Percentiles rank a stretch among this genome's conserved stretches.
These are phyloP conservation scores for Ectropis crepuscularia DNA, from an alignment of 2,888 invertebrate genomes.

Conservation along the genomic window DNA sequence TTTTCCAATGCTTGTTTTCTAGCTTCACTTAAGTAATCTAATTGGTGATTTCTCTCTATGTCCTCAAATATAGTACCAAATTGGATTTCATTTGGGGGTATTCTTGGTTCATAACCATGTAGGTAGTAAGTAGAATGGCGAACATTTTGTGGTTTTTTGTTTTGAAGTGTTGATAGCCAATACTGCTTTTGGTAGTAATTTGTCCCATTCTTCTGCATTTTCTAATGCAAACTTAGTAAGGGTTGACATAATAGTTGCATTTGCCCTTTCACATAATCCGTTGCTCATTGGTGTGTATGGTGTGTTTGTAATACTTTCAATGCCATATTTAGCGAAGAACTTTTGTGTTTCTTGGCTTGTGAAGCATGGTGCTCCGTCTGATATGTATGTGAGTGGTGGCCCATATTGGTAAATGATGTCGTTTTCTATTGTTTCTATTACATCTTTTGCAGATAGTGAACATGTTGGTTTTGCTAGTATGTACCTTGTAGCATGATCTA, in stretches of 20 bases:
- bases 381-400: conserved; percentile 26
- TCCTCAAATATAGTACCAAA: neutral
- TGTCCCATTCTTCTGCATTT: conserved; percentile 9
- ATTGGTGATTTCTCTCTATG: neutral
- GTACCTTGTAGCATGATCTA: conserved; percentile 32
- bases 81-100: conserved; percentile 8
- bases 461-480: conserved; percentile 26
- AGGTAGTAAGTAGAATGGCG: conserved; percentile 17
- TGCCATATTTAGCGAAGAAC: conserved; percentile 13
- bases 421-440: conserved; percentile 26
- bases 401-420: conserved; percentile 26
- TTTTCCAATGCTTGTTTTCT: conserved; percentile 3
- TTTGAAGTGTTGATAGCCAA: conserved; percentile 10
- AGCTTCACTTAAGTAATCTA: conserved; percentile 9
- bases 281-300: conserved; percentile 29
- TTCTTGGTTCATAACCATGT: conserved; percentile 20
- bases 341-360: conserved; percentile 17
- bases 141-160: conserved; percentile 15
- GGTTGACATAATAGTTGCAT: conserved; percentile 7
- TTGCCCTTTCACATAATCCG: conserved; percentile 14
- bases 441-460: conserved; percentile 18
- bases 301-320: neutral
- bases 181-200: conserved; percentile 7
- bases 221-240: conserved; percentile 6
- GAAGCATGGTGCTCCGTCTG: conserved; percentile 12